Evolutionary conservation across 2,113 vertebrate genomes (phyloP), one percentile per base, ranked within the genome.

Genomic region (Hippocampus zosterae): DNA sequence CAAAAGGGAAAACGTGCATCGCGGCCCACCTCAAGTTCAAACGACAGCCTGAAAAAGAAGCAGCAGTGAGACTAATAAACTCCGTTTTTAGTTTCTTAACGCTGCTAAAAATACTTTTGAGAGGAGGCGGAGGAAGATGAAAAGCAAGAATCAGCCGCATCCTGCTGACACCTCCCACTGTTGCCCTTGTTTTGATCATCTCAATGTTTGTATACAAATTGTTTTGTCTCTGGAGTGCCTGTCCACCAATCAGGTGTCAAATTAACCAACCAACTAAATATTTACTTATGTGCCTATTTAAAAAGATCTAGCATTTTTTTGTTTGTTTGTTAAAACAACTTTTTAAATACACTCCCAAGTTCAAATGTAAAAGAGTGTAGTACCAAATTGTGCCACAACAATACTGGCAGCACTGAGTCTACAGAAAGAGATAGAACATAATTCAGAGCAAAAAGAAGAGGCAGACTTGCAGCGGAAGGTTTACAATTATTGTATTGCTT

Each of bases 21-120:
- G 76, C 77, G 79, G 80, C 76, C 68, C 60, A 74, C 69, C 23
- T 57, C 55, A 57, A 40, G 65, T 77, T 83, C 68, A 79, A 81
- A 81, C 76, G 60, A 46, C 21, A 41, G 63, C 62, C 67, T 79
- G 65, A 76, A 77, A 60, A 70, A 73, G 68, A 80, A 55, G 52
- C 21, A 23, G 52, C 52, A 55, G 21, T 5, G 57, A 29, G 27
- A 60, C 56, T 57, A 27, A 76, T 67, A 64, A 68, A 68, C 67
- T 77, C 73, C 67, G 72, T 82, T 80, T 83, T 85, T 82, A 76
- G 74, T 75, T 86, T 80, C 70, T 77, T 70, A 62, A 77, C 67
- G 46, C 66, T 7, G 46, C 79, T 64, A 85, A 86, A 86, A 88
- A 85, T 85, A 83, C 76, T 67, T 71, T 57, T 61, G 74, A 68